Evolutionary conservation across 2,888 invertebrate genomes (phyloP), one percentile per base, ranked within the genome.

Genomic region (Pantelozetes paolii): DNA sequence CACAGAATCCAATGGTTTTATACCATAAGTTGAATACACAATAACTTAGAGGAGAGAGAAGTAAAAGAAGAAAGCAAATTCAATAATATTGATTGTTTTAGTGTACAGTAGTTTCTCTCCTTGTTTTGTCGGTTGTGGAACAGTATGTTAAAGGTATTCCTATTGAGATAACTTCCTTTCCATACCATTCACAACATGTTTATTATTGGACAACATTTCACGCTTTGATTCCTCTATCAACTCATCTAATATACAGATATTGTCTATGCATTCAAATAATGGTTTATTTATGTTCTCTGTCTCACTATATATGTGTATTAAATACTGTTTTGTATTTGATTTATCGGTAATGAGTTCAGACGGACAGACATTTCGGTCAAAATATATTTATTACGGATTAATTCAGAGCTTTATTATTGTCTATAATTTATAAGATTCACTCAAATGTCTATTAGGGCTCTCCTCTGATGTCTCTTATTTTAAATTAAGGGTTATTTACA

Each of bases 201-300:
- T 50, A 20, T 50, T 54, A 54, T 54, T 54, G 26, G 54, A 54
- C 54, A 54, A 54, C 54, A 54, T 54, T 54, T 54, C n/a, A 54
- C 54, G 54, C 54, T 54, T 23, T 54, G 54, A 54, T 54, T 54
- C 54, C 54, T 13, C 26, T 54, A n/a, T 54, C 54, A 54, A 26
- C 20, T 54, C 54, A 54, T 54, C 8, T 23, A 23, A 9, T 54
- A 13, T 20, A 3, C 23, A 54, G 13, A 5, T 26, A 54, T 54
- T 26, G 23, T 54, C 23, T 23, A 26, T 54, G 23, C 26, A 23
- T 23, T 23, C 13, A 23, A 54, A 13, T n/a, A 54, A 23, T 54
- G 23, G 23, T 23, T 54, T 23, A 54, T 54, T 23, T 54, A 54
- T 13, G 18, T n/a, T n/a, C n/a, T n/a, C n/a, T n/a, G n/a, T 5